Evolutionary conservation across 2,797 vertebrate species (phyloP), one percentile per base, ranked within the genome.

Genomic region (Aldrovandia affinis): DNA sequence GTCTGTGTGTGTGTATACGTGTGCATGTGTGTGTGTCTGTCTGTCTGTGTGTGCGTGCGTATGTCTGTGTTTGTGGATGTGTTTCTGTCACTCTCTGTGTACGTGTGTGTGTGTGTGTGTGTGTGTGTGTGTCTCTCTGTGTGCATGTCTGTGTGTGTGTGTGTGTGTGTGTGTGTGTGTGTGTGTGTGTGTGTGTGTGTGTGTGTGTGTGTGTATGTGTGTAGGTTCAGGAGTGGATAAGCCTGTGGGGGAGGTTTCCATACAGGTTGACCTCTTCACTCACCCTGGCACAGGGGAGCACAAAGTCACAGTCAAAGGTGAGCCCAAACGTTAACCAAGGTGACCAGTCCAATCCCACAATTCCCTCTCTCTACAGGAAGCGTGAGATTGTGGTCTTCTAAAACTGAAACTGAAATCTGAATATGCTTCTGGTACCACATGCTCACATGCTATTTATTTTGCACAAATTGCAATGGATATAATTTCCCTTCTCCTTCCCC

Each of bases 231-330:
- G 96, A 4, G 96, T 98, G 88, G 97, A 98, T 86, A 98, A 98
- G 87, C 95, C 97, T 0, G 97, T 99, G 54, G 98, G 98, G 1
- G 98, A 99, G 89, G 96, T 99, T 61, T 97, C 96, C 30, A 94
- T 99, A 91, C 98, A 99, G 92, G 95, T 97, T 0, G 98, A 99
- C 90, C 93, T 99, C 83, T 97, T 97, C 90, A 99, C 97, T 61
- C 97, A 99, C 81, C 97, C 98, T 3, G 96, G 96, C 78, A 99
- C 95, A 0, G 96, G 96, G 6, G 98, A 99, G 85, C 96, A 97
- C 90, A 99, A 99, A 91, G 97, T 98, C 86, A 98, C 97, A 0
- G 96, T 96, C 88, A 99, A 98, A 98, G 98, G 98, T 99, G 83
- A 61, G 91, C 85, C 30, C 28, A 15, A 15, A 28, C 28, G 22